Percentiles rank a stretch among this genome's conserved stretches.
Evolutionary conservation across 2,113 vertebrate genomes (phyloP).

Genomic region (Pomatorhinus ruficollis): DNA sequence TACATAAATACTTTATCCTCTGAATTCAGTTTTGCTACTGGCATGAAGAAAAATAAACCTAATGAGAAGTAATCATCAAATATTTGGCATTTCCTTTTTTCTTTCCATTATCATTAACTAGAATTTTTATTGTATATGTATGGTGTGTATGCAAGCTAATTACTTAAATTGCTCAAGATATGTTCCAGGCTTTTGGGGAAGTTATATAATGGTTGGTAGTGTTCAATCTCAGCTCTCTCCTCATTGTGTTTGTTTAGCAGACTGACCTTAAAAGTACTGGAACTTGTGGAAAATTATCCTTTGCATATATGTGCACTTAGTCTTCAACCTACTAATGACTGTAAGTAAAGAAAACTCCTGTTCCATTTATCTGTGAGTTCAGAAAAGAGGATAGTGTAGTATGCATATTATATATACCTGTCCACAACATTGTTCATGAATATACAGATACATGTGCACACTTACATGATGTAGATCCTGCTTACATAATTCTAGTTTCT

Average conservation of each 20-base stretch:
- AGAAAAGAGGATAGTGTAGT: neutral
- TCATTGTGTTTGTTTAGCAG: neutral
- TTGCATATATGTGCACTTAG: neutral
- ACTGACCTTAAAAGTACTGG: neutral
- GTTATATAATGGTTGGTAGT: neutral
- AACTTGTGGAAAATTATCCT: neutral
- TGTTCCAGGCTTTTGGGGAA: neutral
- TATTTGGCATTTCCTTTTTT: slow-evolving; percentile 7
- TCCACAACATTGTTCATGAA: neutral
- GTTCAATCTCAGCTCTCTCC: neutral
- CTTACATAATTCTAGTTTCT: neutral
- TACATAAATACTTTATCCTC: neutral
- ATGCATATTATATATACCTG: neutral
- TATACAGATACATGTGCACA: neutral
- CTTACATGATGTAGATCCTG: neutral
- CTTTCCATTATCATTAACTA: neutral
- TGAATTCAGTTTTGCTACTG: neutral
- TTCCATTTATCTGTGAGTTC: neutral
- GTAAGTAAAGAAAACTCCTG: neutral
- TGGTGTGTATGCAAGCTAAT: neutral
- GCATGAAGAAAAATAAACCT: neutral
- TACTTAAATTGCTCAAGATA: slow-evolving; percentile 5
- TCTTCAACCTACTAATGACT: neutral
- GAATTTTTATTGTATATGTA: neutral
- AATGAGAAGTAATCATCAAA: slow-evolving; percentile 6